phyloP scores from a whole-genome alignment of 2,797 vertebrate species.

The Microctenopoma steveboyesi region DNA sequence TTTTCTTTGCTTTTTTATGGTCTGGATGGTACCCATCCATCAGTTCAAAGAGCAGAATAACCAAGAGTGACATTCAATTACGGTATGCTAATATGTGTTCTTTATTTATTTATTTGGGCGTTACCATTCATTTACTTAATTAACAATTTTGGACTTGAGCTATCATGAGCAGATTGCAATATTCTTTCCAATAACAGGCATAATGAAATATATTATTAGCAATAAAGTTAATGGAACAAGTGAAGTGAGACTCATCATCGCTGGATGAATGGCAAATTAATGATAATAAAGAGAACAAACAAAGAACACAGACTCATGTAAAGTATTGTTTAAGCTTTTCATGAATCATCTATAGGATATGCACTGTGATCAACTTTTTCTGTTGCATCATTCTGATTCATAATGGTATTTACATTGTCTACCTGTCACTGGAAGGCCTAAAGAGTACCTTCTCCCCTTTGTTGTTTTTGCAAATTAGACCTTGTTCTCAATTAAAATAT shows the following conservation, averaged over 20 bases:
- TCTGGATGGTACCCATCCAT: slow-evolving; percentile 64
- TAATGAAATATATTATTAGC: slow-evolving; percentile 81
- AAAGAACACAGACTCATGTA: slow-evolving; percentile 36
- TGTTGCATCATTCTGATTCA: slow-evolving; percentile 17
- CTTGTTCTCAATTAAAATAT: slow-evolving; percentile 68
- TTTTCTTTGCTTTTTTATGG: slow-evolving; percentile 19
- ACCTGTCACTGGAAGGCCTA: slow-evolving; percentile 35
- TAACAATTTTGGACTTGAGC: slow-evolving; percentile 77
- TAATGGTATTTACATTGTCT: slow-evolving; percentile 34
- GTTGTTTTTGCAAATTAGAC: slow-evolving; percentile 56
- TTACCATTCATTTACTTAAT: slow-evolving; percentile 79
- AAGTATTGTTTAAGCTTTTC: slow-evolving; percentile 26
- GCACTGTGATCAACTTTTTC: slow-evolving; percentile 3
- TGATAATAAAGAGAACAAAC: slow-evolving; percentile 59
- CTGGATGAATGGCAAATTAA: slow-evolving; percentile 69
- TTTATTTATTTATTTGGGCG: slow-evolving; percentile 77
- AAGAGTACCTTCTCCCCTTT: slow-evolving; percentile 30
- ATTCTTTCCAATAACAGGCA: slow-evolving; percentile 74
- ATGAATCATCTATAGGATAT: not conserved
- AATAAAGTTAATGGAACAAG: slow-evolving; percentile 80
- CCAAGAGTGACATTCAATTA: slow-evolving; percentile 84
- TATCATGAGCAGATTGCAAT: slow-evolving; percentile 78
- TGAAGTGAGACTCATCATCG: slow-evolving; percentile 73
- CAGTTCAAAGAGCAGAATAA: slow-evolving; percentile 79
- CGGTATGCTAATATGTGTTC: slow-evolving; percentile 78